phyloP scores from a whole-genome alignment of 2,113 vertebrate genomes.

The Prionailurus viverrinus region DNA sequence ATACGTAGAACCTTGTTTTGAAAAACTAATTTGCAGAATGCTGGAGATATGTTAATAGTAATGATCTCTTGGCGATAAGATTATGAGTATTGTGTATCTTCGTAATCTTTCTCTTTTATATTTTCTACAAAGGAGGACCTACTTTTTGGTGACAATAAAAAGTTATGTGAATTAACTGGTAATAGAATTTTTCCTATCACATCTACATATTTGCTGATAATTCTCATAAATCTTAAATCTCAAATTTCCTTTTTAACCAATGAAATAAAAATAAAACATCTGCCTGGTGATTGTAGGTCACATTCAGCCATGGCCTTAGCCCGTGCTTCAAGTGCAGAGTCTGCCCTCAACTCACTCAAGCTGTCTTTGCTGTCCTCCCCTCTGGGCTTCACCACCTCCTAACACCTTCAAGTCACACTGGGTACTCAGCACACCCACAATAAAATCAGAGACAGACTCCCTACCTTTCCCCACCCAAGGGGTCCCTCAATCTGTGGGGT shows the following conservation, averaged over 20 bases:
- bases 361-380: background rate
- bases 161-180: background rate
- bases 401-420: background rate
- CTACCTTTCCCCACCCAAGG: background rate
- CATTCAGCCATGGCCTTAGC: background rate
- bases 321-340: background rate
- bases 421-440: background rate
- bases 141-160: conserved; percentile 7
- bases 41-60: background rate
- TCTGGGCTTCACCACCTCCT: background rate
- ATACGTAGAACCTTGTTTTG: conserved; percentile 11
- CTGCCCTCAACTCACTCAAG: background rate
- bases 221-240: conserved; percentile 33
- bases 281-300: background rate
- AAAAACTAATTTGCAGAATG: conserved; percentile 29
- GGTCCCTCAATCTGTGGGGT: background rate
- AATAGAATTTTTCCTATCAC: background rate
- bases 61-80: background rate
- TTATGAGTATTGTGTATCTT: conserved; percentile 27
- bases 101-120: background rate
- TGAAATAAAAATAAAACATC: conserved; percentile 21
- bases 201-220: background rate
- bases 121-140: background rate
- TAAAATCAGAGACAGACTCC: background rate
- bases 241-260: background rate